Evolutionary conservation across 2,113 vertebrate species (phyloP).

Genomic region (Chiloscyllium plagiosum): DNA sequence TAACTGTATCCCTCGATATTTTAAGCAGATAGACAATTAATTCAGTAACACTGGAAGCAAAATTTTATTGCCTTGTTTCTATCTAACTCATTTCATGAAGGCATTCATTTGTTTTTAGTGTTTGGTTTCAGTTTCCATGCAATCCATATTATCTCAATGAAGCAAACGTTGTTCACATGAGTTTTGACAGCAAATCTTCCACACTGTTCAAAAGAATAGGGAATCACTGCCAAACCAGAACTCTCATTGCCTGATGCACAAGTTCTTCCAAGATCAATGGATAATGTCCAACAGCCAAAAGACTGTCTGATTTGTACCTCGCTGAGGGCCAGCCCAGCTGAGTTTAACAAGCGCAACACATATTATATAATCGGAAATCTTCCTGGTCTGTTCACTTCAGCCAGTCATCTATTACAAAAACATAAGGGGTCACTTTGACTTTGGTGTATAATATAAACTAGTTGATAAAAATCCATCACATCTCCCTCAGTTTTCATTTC

Average conservation of each 20-base stretch:
- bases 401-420: not conserved
- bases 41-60: too few relatives aligned
- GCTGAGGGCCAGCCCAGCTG: not conserved
- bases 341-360: not conserved
- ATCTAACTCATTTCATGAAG: too few relatives aligned
- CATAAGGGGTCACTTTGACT: not conserved
- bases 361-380: not conserved
- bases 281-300: not conserved
- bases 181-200: not conserved
- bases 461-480: not conserved
- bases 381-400: not conserved
- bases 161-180: not conserved
- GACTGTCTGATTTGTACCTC: not conserved
- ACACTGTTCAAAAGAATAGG: not conserved
- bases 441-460: not conserved
- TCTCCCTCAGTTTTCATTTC: not conserved
- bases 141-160: not conserved
- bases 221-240: not conserved
- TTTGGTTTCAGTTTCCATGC: not conserved
- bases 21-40: too few relatives aligned
- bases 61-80: too few relatives aligned
- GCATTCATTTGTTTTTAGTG: too few relatives aligned
- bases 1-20: too few relatives aligned
- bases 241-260: not conserved
- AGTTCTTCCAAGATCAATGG: not conserved